Base-by-base conservation (phyloP, 2,113 vertebrate genomes). In the Panthera leo region DNA sequence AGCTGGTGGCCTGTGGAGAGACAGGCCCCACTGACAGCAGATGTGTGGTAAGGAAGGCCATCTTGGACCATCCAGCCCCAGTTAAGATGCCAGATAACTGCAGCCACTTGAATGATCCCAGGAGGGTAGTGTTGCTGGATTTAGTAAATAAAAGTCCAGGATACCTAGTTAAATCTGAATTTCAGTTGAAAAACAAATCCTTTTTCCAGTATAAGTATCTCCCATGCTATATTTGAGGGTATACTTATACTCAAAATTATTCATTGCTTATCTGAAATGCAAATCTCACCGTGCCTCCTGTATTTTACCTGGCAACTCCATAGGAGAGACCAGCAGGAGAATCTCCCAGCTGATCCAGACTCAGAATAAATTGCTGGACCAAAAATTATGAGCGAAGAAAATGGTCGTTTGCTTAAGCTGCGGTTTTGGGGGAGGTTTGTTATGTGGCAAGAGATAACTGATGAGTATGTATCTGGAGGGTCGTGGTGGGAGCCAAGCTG, bases 231-330 rank as follows among this genome's bases (percentile, higher is more conserved):
- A 71, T 94, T 67, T 42, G 79, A 95, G 65, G 67, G 21, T 36
- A 45, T 67, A 21, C 5, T 86, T 86, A 42, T 3, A 85, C 19
- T 91, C 34, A 80, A 16, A 68, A 55, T 83, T 9, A 79, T 48
- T 80, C 34, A 8, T 8, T 51, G 36, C 48, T 67, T 67, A 29
- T n/a, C 83, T 89, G 94, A 80, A 89, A 85, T 75, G 73, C 71
- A 75, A 13, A 80, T 34, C 71, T 61, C 51, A 51, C 31, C n/a
- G n/a, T 27, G 15, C 21, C 42, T 34, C 42, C 27, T 75, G 8
- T 58, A n/a, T 94, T 78, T 83, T n/a, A 75, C 48, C 53, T 63
- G 42, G 14, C 16, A 78, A 34, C 12, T 34, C 16, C 39, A 29
- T 6, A 83, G 67, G 18, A 29, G 75, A 87, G 53, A 58, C 23